Evolutionary conservation across 2,888 invertebrate species (phyloP).

Genomic region (Orthosia cruda): DNA sequence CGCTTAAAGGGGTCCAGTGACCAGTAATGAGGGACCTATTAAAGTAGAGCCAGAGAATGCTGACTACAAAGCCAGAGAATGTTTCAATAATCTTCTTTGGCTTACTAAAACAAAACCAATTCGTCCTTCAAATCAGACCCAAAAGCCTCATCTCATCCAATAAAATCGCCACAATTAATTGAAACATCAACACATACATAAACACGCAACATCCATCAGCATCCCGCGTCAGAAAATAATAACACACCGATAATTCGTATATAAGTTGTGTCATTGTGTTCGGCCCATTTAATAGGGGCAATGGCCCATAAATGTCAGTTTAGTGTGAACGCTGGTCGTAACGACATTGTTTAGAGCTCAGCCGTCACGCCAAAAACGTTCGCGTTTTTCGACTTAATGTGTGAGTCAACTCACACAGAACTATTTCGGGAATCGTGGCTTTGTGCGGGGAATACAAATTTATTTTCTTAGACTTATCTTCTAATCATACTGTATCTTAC

Average conservation of each 20-base stretch:
- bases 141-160: background rate
- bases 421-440: background rate
- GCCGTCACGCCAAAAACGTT: slow-evolving; percentile 58
- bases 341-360: slow-evolving; percentile 70
- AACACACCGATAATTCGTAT: slow-evolving; percentile 64
- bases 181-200: slow-evolving; percentile 28
- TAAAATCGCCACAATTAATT: slow-evolving; percentile 31
- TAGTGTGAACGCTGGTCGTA: slow-evolving; percentile 62
- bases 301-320: slow-evolving; percentile 70
- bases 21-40: too few relatives aligned
- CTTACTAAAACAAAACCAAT: background rate
- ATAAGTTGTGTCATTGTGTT: slow-evolving; percentile 69
- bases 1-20: too few relatives aligned
- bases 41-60: background rate
- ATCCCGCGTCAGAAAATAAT: slow-evolving; percentile 62
- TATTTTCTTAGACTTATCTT: background rate
- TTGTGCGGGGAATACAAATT: background rate
- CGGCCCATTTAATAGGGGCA: slow-evolving; percentile 68
- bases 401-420: slow-evolving; percentile 37
- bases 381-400: slow-evolving; percentile 55
- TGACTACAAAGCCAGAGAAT: background rate
- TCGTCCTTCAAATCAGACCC: background rate
- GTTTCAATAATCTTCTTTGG: background rate
- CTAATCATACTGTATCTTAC: too few relatives aligned
- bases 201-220: slow-evolving; percentile 34